Conservation (phyloP, 1,140 invertebrate genomes). For the Drosophila biarmipes region DNA sequence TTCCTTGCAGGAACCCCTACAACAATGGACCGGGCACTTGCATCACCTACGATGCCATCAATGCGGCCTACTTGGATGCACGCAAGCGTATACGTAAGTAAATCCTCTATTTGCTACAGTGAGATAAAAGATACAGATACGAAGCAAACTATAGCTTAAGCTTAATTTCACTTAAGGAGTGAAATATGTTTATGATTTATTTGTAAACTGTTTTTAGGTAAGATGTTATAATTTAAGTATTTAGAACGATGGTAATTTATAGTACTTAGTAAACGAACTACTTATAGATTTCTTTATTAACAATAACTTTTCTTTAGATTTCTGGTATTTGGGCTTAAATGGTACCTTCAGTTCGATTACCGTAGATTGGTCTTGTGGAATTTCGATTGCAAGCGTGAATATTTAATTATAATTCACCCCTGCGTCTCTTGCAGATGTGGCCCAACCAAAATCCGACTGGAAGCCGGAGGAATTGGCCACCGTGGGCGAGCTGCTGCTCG, state of each 20-base stretch:
- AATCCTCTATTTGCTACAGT: not conserved
- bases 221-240: no score
- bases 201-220: no score
- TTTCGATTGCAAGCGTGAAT: no score
- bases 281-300: no score
- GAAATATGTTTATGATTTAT: no score
- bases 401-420: not conserved
- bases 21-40: constrained; percentile 90
- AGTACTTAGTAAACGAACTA: no score
- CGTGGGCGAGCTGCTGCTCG: constrained; percentile 93
- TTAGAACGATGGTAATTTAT: no score
- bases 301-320: no score
- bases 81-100: constrained; percentile 93
- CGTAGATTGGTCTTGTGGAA: not conserved
- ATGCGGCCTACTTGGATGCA: constrained; percentile 94
- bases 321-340: no score
- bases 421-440: constrained; percentile 87
- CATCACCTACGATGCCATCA: constrained; percentile 96
- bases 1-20: constrained; percentile 68
- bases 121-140: not conserved
- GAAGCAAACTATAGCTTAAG: not conserved
- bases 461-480: constrained; percentile 92
- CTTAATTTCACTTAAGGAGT: not conserved
- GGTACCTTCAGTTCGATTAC: not conserved
- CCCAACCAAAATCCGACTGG: constrained; percentile 90